phyloP scores from a whole-genome alignment of 1,140 invertebrate genomes.

The Diabrotica virgifera region DNA sequence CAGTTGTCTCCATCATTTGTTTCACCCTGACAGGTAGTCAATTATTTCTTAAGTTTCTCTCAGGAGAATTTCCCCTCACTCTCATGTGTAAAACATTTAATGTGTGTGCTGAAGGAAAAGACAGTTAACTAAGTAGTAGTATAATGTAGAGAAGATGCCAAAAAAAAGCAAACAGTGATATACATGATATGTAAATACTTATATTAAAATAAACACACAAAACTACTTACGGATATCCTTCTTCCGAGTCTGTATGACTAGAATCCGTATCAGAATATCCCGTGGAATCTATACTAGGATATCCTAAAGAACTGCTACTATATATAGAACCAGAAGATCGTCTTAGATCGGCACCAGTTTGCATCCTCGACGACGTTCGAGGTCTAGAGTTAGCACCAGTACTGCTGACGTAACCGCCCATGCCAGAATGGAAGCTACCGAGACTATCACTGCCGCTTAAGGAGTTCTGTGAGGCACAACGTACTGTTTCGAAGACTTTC shows the following conservation, averaged over 20 bases:
- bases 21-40: no score
- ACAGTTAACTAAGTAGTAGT: background rate
- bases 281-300: conserved; percentile 55
- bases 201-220: background rate
- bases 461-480: conserved; percentile 68
- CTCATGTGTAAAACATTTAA: no score
- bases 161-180: background rate
- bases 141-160: background rate
- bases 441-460: conserved; percentile 45
- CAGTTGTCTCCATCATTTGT: no score
- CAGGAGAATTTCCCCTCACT: no score
- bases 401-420: conserved; percentile 51
- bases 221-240: conserved; percentile 63
- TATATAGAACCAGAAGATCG: conserved; percentile 46
- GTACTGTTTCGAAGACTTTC: conserved; percentile 80
- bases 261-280: conserved; percentile 53
- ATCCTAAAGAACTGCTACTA: conserved; percentile 49
- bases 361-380: conserved; percentile 50
- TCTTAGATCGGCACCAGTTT: conserved; percentile 36
- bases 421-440: conserved; percentile 41
- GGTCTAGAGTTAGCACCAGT: conserved; percentile 50
- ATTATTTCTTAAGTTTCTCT: no score
- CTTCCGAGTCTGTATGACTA: conserved; percentile 59
- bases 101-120: background rate
- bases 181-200: background rate